Evolutionary conservation across 1,140 invertebrate genomes (phyloP).

Genomic region (Tetragnatha versicolor): DNA sequence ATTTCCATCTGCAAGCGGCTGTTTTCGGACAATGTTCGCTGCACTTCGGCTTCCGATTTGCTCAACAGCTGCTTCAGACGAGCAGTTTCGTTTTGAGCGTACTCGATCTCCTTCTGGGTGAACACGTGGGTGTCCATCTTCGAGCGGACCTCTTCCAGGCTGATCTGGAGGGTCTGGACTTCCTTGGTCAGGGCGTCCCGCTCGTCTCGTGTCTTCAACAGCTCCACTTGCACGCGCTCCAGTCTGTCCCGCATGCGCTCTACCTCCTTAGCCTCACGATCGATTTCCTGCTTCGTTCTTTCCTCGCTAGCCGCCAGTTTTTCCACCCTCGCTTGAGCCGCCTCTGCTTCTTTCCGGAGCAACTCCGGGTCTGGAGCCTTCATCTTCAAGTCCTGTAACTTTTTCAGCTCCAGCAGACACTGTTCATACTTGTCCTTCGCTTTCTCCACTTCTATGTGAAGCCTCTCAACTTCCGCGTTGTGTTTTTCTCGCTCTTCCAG

Average conservation of each 20-base stretch:
- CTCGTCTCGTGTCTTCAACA: slow-evolving; percentile 74
- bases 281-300: slow-evolving; percentile 80
- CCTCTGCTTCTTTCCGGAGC: slow-evolving; percentile 72
- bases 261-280: slow-evolving; percentile 82
- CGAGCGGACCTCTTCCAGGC: neutral
- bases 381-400: slow-evolving; percentile 55
- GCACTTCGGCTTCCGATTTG: slow-evolving; percentile 59
- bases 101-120: slow-evolving; percentile 45
- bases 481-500: slow-evolving; percentile 60
- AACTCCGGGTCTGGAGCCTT: slow-evolving; percentile 56
- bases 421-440: slow-evolving; percentile 65
- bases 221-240: slow-evolving; percentile 80
- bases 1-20: slow-evolving; percentile 71
- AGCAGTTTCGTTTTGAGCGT: slow-evolving; percentile 51
- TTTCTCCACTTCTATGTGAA: slow-evolving; percentile 74
- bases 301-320: slow-evolving; percentile 76
- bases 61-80: slow-evolving; percentile 58
- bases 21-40: slow-evolving; percentile 59
- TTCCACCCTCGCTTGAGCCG: slow-evolving; percentile 78
- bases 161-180: slow-evolving; percentile 53
- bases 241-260: slow-evolving; percentile 84
- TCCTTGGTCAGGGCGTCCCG: slow-evolving; percentile 62
- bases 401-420: slow-evolving; percentile 55
- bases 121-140: slow-evolving; percentile 34
- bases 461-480: slow-evolving; percentile 62